Conservation (phyloP, 2,797 vertebrate genomes). For the Fratercula arctica region DNA sequence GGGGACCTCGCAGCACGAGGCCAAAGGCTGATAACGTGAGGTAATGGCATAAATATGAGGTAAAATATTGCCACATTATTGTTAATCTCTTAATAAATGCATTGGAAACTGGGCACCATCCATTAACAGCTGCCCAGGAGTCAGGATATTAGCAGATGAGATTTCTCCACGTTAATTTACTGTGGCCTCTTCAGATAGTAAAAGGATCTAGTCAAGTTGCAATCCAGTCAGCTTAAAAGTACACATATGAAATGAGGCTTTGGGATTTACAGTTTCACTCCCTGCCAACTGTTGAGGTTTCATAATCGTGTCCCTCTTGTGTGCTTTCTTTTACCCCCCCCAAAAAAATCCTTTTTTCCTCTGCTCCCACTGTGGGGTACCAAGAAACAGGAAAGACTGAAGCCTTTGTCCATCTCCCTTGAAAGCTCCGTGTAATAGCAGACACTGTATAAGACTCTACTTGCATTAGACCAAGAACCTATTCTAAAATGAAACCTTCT, state of each 20-base stretch:
- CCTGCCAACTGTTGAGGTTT: background rate
- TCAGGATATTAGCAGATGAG: background rate
- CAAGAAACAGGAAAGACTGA: background rate
- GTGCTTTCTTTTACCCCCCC: too few species aligned
- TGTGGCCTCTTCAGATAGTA: background rate
- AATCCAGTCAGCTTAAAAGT: background rate
- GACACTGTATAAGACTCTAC: background rate
- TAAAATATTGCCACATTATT: background rate
- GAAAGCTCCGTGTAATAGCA: background rate
- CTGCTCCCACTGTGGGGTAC: background rate
- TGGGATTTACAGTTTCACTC: background rate
- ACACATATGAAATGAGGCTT: background rate
- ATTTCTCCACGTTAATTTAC: constrained; percentile 43
- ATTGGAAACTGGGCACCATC: constrained; percentile 11
- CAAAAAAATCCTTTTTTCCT: background rate
- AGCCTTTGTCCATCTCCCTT: background rate
- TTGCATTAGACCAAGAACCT: background rate
- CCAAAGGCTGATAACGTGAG: background rate
- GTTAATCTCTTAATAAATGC: constrained; percentile 29
- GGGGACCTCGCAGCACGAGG: rapidly evolving
- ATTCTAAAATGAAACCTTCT: constrained; percentile 26
- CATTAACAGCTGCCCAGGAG: constrained; percentile 20
- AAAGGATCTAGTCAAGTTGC: background rate
- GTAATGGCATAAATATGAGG: background rate
- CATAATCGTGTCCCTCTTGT: background rate